Base-by-base conservation (phyloP, 2,888 invertebrate genomes). In the Cerastis leucographa region DNA sequence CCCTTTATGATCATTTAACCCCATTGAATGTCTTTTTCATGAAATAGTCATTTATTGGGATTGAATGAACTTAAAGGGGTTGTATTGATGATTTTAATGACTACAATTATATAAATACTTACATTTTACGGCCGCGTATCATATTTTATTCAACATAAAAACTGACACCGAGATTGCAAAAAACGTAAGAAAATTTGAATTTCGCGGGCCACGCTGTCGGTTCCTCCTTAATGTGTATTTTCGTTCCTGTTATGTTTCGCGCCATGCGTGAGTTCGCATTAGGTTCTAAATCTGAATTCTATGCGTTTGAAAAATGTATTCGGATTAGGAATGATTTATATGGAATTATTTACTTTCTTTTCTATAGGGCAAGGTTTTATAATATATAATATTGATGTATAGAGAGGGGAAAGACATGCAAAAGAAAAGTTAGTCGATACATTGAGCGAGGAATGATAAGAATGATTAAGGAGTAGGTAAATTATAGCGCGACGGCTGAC, bases 201-300 rank as follows among this genome's bases (percentile, higher is more conserved):
- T 35, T 35, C 35, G 35, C 35, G 35, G 35, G 35, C 35, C 35
- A 35, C 35, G 2, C 35, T 35, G 35, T 35, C 35, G 35, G 2
- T 35, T 35, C 35, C 35, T 2, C 73, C 51, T 35, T 40, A 54
- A 77, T 46, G 11, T 68, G 54, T 84, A 66, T 80, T 69, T 69
- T 84, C n/a, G 65, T 69, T 65, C 35, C 22, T 66, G 66, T 42
- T 42, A 79, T 29, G 17, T 71, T 54, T 61, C 17, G n/a, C 42
- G 25, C 61, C 59, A 17, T 83, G 40, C 79, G 73, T 42, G 68
- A 65, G 11, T 69, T 49, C n/a, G 17, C 22, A 22, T 80, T 42
- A 73, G 42, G 46, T 54, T 73, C 35, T 49, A 49, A 80, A 72
- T 80, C 40, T 61, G 54, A 62, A 83, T 61, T 54, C 17, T 44